These are phyloP conservation scores for Thalassaphorura encarpata DNA, from an alignment of 1,140 invertebrate species.

Conservation along the genomic window DNA sequence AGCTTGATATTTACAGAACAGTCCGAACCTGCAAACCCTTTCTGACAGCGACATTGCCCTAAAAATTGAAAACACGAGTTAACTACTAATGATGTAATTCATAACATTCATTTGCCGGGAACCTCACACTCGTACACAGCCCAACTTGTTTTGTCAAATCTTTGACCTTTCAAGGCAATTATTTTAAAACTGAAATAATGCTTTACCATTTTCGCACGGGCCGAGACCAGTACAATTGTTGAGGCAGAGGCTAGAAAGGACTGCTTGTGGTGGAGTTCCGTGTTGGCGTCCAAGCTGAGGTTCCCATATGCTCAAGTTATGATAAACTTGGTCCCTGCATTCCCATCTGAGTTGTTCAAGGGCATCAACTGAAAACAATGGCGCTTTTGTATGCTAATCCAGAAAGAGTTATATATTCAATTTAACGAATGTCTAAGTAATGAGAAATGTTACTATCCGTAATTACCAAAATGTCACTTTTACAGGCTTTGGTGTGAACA, in stretches of 20 bases:
- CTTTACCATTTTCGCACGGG: constrained; percentile 25
- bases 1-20: constrained; percentile 25
- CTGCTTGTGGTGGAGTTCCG: constrained; percentile 29
- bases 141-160: too few relatives aligned
- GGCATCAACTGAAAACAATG: constrained; percentile 21
- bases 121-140: too few relatives aligned
- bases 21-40: constrained; percentile 24
- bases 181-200: background rate
- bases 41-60: constrained; percentile 24
- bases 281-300: constrained; percentile 29
- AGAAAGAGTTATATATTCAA: too few relatives aligned
- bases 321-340: constrained; percentile 31
- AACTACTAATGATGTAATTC: too few relatives aligned
- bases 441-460: background rate
- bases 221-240: constrained; percentile 28
- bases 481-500: constrained; percentile 22
- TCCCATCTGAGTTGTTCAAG: constrained; percentile 30
- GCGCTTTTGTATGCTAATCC: constrained; percentile 22
- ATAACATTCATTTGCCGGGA: too few relatives aligned
- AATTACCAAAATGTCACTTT: constrained; percentile 25
- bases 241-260: constrained; percentile 27
- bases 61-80: background rate
- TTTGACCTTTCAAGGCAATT: too few relatives aligned
- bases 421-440: too few relatives aligned
- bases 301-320: constrained; percentile 31